A percentile compares a stretch with the other conserved stretches of the same genome.
Evolutionary conservation across 2,113 vertebrate species (phyloP).

Genomic region (Setophaga petechia): DNA sequence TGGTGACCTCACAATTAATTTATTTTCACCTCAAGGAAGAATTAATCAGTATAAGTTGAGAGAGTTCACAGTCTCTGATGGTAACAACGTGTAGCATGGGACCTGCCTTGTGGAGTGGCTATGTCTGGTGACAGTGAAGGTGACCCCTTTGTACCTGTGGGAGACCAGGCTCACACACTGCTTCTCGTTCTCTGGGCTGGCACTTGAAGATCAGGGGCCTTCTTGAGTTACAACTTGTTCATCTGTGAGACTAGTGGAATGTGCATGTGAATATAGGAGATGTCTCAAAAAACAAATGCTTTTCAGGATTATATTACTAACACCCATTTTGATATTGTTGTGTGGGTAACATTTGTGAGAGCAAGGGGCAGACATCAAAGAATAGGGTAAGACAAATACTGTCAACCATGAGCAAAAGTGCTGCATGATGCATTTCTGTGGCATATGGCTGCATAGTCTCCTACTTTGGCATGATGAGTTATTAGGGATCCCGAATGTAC

Average conservation of each 20-base stretch:
- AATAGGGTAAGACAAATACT: background rate
- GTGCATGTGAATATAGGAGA: background rate
- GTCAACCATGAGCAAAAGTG: background rate
- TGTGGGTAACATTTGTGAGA: background rate
- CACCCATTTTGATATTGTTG: background rate
- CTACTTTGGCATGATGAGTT: background rate
- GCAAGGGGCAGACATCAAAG: background rate
- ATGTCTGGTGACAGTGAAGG: background rate
- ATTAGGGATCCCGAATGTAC: background rate
- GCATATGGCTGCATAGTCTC: rapidly evolving
- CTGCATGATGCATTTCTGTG: background rate
- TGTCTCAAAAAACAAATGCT: background rate
- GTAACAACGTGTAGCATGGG: background rate
- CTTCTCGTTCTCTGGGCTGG: background rate
- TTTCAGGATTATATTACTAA: background rate
- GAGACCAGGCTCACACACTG: background rate
- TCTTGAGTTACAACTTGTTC: background rate
- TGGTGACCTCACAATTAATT: background rate
- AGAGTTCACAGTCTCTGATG: background rate
- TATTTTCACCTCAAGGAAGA: background rate
- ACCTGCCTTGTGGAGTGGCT: background rate
- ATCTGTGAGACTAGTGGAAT: background rate
- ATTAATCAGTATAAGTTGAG: background rate
- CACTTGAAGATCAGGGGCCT: background rate
- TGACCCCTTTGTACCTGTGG: background rate